Evolutionary conservation across 2,113 vertebrate species (phyloP), one percentile per base, ranked within the genome.

Genomic region (Smithornis capensis): DNA sequence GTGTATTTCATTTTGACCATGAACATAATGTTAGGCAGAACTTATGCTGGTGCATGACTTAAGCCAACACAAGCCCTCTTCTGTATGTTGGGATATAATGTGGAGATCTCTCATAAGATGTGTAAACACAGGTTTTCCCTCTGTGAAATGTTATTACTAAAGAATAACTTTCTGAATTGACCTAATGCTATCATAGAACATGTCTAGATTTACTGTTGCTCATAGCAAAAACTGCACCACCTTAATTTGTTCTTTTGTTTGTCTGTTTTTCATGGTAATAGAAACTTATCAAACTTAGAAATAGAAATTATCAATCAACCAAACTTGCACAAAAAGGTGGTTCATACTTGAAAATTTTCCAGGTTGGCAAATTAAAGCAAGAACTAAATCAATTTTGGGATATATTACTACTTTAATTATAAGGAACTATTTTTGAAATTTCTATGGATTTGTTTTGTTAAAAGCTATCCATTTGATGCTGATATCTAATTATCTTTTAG

Each of bases 341-440:
- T 70, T 82, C 8, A 10, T 53, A 82, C 33, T 45, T 62, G 70
- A 68, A 77, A 73, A 37, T 65, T 31, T 42, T 35, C 15, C 13
- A 13, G 6, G 24, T 7, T 73, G 28, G 19, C 23, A 87, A 78
- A 44, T 18, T 64, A 59, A 42, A 90, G 42, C 22, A 7, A 64
- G 18, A 18, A 38, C 4, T 5, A 27, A 53, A 44, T 35, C 4
- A 76, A 5, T 18, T 70, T 78, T 9, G 33, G 0, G 0, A 9
- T 59, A 21, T 71, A 18, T 44, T 57, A 8, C 5, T 52, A 16
- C 17, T 74, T 49, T 24, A 19, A 18, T 73, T 82, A 74, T 71
- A 63, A 4, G 27, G 9, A 55, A 10, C 4, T 27, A 12, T 52
- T 57, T 14, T 12, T 1, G 5, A 44, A 42, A 40, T 57, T 70